Conservation (phyloP, 1,140 invertebrate genomes). For the Hypothenemus hampei region DNA sequence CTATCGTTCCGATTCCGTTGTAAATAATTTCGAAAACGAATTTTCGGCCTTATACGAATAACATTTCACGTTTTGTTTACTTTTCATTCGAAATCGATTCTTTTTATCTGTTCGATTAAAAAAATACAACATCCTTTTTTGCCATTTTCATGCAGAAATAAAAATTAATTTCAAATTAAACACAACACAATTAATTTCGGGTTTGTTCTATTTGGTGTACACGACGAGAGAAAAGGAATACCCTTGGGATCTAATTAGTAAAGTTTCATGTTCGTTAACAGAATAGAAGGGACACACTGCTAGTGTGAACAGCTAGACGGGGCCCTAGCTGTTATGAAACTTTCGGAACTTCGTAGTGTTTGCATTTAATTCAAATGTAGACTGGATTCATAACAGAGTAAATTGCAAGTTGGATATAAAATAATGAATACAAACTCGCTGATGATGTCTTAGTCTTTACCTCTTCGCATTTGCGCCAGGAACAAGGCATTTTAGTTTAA, state of each 20-base stretch:
- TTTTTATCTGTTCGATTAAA: too few relatives aligned
- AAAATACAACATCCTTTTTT: too few relatives aligned
- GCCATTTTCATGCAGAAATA: too few relatives aligned
- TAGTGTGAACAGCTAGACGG: slow-evolving; percentile 10
- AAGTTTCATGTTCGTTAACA: slow-evolving; percentile 19
- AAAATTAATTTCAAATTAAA: slow-evolving; percentile 1
- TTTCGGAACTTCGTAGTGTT: slow-evolving; percentile 9
- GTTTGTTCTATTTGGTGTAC: not conserved
- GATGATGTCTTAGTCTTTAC: too few relatives aligned
- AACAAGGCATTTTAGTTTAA: too few relatives aligned
- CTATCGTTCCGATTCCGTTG: slow-evolving; percentile 2
- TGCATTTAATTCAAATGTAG: slow-evolving; percentile 11
- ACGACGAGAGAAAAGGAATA: slow-evolving; percentile 14
- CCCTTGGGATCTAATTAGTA: slow-evolving; percentile 24
- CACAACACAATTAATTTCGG: not conserved
- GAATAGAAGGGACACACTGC: slow-evolving; percentile 21
- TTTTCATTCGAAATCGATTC: too few relatives aligned
- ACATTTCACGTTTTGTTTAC: too few relatives aligned
- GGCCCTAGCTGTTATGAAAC: slow-evolving; percentile 7
- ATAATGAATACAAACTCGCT: slow-evolving; percentile 5
- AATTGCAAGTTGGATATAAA: slow-evolving; percentile 5
- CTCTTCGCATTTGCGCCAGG: too few relatives aligned
- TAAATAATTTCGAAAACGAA: slow-evolving; percentile 6
- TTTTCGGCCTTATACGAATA: too few relatives aligned
- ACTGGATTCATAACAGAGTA: slow-evolving; percentile 1